A percentile compares a stretch with the other conserved stretches of the same genome.
phyloP scores from a whole-genome alignment of 2,797 vertebrate species.

The Bradypodion ventrale region DNA sequence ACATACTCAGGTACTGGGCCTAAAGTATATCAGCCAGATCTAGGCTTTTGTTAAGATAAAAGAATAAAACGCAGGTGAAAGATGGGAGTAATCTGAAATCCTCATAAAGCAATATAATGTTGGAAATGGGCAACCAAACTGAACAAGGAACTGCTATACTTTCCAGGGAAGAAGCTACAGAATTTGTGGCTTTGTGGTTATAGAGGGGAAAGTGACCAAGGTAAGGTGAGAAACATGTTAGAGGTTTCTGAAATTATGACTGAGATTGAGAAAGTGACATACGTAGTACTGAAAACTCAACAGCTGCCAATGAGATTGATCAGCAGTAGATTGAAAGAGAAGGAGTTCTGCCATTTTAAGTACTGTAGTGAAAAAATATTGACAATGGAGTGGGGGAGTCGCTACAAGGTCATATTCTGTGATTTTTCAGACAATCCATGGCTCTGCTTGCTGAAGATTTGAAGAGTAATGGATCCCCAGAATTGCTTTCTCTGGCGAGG shows the following conservation, averaged over 20 bases:
- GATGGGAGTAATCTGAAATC: background rate
- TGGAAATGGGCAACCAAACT: background rate
- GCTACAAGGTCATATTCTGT: too few species aligned
- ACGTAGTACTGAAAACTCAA: background rate
- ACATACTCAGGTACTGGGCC: background rate
- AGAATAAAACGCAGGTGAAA: background rate
- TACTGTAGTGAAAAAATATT: background rate
- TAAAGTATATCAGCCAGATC: background rate
- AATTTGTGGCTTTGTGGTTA: background rate
- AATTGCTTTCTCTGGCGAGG: background rate
- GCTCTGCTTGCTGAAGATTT: background rate
- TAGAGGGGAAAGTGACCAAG: background rate
- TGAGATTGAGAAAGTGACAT: background rate
- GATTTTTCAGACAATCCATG: too few species aligned
- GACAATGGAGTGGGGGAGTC: background rate
- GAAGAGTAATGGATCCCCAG: too few species aligned
- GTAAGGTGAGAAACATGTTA: background rate
- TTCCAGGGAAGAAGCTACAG: background rate
- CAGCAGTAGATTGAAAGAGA: background rate
- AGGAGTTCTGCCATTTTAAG: background rate
- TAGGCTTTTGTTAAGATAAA: background rate
- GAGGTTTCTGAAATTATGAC: constrained; percentile 15
- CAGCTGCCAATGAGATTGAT: background rate
- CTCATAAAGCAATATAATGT: background rate
- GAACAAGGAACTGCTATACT: background rate